These are phyloP conservation scores for Pomacea maculata DNA, from an alignment of 1,140 invertebrate species.

Conservation along the genomic window DNA sequence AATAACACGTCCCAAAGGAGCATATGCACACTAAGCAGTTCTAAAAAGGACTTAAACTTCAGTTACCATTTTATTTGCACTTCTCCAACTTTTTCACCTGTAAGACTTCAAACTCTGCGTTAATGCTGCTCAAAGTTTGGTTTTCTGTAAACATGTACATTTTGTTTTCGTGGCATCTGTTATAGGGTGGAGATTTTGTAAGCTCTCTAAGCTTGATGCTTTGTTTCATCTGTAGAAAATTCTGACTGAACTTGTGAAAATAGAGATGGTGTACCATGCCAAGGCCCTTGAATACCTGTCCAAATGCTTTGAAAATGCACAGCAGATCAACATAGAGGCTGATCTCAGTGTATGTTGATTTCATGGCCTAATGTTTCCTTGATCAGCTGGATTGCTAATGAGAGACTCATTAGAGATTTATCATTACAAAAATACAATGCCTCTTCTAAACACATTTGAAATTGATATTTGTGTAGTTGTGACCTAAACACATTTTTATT, in stretches of 20 bases:
- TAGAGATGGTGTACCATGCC: slow-evolving; percentile 56
- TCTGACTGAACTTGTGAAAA: slow-evolving; percentile 51
- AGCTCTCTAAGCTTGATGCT: not conserved
- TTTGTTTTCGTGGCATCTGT: too few species aligned
- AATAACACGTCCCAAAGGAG: too few species aligned
- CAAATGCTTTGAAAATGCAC: slow-evolving; percentile 44
- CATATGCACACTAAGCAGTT: too few species aligned
- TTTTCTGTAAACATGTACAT: not conserved
- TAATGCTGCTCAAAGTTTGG: not conserved
- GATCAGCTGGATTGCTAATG: too few species aligned
- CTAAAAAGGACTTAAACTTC: too few species aligned
- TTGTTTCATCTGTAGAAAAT: slow-evolving; percentile 38
- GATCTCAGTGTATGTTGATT: slow-evolving; percentile 49
- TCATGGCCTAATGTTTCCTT: too few species aligned
- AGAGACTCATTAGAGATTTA: too few species aligned
- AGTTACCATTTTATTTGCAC: not conserved
- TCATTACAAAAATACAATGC: too few species aligned
- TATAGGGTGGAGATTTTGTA: too few species aligned
- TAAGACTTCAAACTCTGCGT: not conserved
- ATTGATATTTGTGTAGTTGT: too few species aligned
- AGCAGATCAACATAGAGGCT: slow-evolving; percentile 41
- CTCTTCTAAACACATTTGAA: too few species aligned
- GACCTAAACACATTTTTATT: too few species aligned
- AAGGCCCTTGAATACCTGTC: slow-evolving; percentile 52
- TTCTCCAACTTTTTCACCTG: not conserved